Conservation (phyloP, 2,888 invertebrate species). For the Perizoma flavofasciatum region DNA sequence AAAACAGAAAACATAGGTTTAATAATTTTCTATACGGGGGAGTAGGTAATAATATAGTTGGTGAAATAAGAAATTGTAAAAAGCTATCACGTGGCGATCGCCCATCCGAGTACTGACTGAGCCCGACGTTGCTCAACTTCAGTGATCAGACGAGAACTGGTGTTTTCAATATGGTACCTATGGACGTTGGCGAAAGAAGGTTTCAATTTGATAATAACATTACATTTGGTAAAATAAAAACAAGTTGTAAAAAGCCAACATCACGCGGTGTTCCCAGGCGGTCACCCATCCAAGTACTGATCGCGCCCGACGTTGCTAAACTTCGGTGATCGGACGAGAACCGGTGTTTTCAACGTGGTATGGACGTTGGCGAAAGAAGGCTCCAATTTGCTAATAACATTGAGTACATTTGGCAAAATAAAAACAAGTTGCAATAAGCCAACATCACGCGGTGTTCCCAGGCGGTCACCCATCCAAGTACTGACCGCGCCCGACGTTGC, state of each 20-base stretch:
- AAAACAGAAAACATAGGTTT: background rate
- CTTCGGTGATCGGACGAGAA: conserved; percentile 64
- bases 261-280: conserved; percentile 64
- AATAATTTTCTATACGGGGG: background rate
- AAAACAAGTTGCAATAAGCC: background rate
- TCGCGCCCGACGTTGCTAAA: conserved; percentile 75
- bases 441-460: conserved; percentile 57
- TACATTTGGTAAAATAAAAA: no score
- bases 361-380: conserved; percentile 24
- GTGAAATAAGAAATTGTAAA: conserved; percentile 1
- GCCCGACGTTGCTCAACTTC: no score
- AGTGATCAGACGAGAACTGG: no score
- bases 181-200: no score
- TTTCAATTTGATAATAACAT: no score
- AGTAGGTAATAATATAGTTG: no score
- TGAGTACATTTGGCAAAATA: background rate
- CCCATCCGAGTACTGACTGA: no score
- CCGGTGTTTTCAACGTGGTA: conserved; percentile 34
- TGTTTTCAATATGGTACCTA: no score
- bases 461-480: conserved; percentile 68
- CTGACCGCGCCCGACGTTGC: conserved; percentile 76
- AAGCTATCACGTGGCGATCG: conserved; percentile 28
- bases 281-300: conserved; percentile 69
- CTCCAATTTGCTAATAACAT: no score
- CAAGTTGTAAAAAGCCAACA: conserved; percentile 53